These are phyloP conservation scores for Lamellibrachia columna DNA, from an alignment of 2,888 invertebrate species.

Conservation along the genomic window DNA sequence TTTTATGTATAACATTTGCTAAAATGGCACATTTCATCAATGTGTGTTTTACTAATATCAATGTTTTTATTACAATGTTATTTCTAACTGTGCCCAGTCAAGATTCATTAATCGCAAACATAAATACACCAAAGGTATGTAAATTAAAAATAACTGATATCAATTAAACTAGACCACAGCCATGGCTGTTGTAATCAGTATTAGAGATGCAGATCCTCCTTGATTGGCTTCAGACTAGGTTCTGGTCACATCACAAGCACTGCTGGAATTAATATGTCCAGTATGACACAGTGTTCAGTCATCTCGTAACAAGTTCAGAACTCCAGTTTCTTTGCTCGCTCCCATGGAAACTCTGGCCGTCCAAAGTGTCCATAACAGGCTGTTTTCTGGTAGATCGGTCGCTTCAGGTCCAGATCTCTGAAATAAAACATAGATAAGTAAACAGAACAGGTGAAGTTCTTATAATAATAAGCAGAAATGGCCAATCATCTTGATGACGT, in stretches of 20 bases:
- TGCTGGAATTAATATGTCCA: neutral
- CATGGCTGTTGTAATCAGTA: neutral
- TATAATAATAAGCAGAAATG: neutral
- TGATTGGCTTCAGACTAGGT: neutral
- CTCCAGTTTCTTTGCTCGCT: slow-evolving; percentile 80
- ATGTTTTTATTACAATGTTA: neutral
- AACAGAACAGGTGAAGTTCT: slow-evolving; percentile 22
- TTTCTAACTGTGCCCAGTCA: too few relatives aligned
- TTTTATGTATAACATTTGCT: neutral
- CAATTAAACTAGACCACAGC: neutral
- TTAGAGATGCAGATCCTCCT: neutral
- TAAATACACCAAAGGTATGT: neutral
- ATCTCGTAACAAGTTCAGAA: slow-evolving; percentile 33
- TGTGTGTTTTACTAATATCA: neutral
- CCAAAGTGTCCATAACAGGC: slow-evolving; percentile 41
- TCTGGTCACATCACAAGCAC: neutral
- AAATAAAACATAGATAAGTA: slow-evolving; percentile 38
- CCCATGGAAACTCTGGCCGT: slow-evolving; percentile 87
- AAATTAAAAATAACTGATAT: neutral
- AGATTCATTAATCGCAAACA: neutral
- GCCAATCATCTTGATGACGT: neutral
- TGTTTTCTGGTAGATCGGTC: slow-evolving; percentile 37
- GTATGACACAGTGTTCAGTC: neutral
- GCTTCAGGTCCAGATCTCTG: slow-evolving; percentile 47
- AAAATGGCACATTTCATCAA: neutral